Conservation (phyloP, 1,140 invertebrate genomes). For the Neodiprion pinetum region DNA sequence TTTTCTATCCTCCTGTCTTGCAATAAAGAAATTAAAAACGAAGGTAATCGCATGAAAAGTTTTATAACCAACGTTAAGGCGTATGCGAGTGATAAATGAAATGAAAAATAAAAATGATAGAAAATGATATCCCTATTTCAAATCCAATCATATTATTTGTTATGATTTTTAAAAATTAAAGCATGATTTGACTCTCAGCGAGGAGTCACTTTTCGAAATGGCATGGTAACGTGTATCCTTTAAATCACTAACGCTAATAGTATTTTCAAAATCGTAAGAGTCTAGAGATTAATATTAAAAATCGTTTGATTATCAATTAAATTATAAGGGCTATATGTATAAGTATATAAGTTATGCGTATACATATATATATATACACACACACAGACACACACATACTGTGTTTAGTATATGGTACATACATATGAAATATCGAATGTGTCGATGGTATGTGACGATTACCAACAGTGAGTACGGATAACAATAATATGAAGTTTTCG, state of each 20-base stretch:
- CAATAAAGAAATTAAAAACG: not conserved
- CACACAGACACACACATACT: too few relatives aligned
- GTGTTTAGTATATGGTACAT: too few relatives aligned
- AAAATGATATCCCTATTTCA: not conserved
- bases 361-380: too few relatives aligned
- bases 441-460: too few relatives aligned
- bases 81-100: too few relatives aligned
- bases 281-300: slow-evolving; percentile 1
- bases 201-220: not conserved
- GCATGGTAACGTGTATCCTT: slow-evolving; percentile 7
- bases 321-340: not conserved
- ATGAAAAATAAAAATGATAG: too few relatives aligned
- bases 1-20: not conserved
- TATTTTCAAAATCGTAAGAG: slow-evolving; percentile 6
- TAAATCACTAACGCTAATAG: slow-evolving; percentile 7
- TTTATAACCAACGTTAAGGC: too few relatives aligned
- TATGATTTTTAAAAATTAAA: not conserved
- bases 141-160: not conserved
- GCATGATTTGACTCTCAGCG: not conserved
- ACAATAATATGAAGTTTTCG: not conserved
- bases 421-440: too few relatives aligned
- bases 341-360: not conserved
- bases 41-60: not conserved
- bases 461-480: too few relatives aligned
- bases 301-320: not conserved